These are phyloP conservation scores for Xestia c-nigrum DNA, from an alignment of 2,888 invertebrate genomes.

Conservation along the genomic window DNA sequence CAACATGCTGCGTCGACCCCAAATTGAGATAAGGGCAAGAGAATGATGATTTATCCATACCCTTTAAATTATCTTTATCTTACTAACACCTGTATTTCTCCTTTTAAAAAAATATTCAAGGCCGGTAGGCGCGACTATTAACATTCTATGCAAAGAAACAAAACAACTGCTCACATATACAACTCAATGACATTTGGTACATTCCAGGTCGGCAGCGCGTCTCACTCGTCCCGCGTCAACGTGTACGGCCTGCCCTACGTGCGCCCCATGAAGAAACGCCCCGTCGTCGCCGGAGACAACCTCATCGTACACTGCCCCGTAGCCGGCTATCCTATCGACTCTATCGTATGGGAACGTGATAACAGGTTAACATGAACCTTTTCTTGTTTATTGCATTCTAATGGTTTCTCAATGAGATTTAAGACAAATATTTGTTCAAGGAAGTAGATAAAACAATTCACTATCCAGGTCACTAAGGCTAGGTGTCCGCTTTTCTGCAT, in stretches of 20 bases:
- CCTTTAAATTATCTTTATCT: neutral
- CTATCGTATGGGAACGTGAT: conserved; percentile 98
- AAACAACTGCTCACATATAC: neutral
- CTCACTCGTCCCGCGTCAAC: conserved; percentile 96
- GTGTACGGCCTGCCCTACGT: conserved; percentile 97
- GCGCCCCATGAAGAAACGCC: conserved; percentile 97
- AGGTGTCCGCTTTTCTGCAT: neutral
- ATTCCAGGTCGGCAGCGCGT: conserved; percentile 94
- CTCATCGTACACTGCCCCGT: conserved; percentile 97
- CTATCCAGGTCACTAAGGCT: neutral
- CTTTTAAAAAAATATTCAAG: neutral
- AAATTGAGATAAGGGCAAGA: too few relatives aligned
- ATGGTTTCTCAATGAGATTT: neutral
- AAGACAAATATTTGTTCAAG: neutral
- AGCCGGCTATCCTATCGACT: conserved; percentile 98
- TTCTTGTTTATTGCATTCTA: neutral
- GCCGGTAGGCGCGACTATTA: neutral
- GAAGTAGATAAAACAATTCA: neutral
- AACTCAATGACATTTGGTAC: conserved; percentile 2
- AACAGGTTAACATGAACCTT: conserved; percentile 76
- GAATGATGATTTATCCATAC: too few relatives aligned
- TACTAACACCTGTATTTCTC: neutral
- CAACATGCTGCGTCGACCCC: too few relatives aligned
- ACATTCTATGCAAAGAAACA: neutral
- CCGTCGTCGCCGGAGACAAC: conserved; percentile 97